Evolutionary conservation across 2,113 vertebrate genomes (phyloP).

Genomic region (Podocnemis expansa): DNA sequence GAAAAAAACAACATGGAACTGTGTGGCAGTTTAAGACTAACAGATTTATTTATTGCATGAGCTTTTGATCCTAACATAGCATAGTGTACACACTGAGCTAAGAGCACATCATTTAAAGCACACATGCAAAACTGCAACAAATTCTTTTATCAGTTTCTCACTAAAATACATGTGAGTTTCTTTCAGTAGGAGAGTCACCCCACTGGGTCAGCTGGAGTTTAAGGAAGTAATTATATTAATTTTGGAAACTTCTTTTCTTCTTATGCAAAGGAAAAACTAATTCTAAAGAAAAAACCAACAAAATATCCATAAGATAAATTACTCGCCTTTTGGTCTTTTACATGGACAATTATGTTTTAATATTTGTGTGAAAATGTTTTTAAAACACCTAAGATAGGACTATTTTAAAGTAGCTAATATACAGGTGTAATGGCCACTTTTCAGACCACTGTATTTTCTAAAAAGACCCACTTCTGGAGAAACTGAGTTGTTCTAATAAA

Average conservation of each 20-base stretch:
- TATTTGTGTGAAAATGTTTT: constrained; percentile 18
- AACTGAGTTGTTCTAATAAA: constrained; percentile 16
- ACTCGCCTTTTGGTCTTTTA: not conserved
- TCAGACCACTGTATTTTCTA: not conserved
- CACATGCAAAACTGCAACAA: constrained; percentile 16
- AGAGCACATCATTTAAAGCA: not conserved
- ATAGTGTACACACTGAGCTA: not conserved
- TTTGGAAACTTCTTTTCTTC: constrained; percentile 14
- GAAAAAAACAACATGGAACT: too few species aligned
- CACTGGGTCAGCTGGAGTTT: constrained; percentile 46
- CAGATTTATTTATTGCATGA: too few species aligned
- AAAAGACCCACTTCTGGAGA: not conserved
- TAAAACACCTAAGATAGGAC: not conserved
- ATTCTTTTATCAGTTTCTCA: constrained; percentile 52
- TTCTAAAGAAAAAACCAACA: constrained; percentile 1
- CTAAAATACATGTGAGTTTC: constrained; percentile 63
- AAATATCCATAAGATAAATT: constrained; percentile 17
- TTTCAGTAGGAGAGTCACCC: constrained; percentile 1
- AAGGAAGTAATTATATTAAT: constrained; percentile 42
- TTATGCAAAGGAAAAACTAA: constrained; percentile 32
- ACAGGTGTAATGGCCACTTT: constrained; percentile 18
- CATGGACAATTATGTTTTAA: not conserved
- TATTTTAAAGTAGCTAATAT: constrained; percentile 3
- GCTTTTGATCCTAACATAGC: constrained; percentile 45
- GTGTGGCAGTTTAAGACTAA: too few species aligned